phyloP scores from a whole-genome alignment of 1,140 invertebrate genomes.

The Grapholita molesta region DNA sequence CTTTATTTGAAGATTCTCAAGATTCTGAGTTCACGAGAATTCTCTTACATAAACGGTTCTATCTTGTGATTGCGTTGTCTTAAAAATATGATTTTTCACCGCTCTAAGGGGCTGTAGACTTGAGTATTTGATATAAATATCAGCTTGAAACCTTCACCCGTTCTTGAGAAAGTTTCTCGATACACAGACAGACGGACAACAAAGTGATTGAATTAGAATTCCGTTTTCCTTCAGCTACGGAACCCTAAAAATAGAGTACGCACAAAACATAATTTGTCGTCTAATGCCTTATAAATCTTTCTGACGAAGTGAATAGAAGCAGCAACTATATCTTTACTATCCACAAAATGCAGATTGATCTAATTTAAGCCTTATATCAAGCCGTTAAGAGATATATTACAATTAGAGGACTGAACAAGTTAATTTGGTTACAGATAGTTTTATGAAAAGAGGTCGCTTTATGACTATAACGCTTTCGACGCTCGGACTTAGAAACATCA shows the following conservation, averaged over 20 bases:
- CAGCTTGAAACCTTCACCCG: too few relatives aligned
- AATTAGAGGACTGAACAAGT: background rate
- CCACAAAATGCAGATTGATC: background rate
- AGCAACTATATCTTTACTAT: slow-evolving; percentile 18
- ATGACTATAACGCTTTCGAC: slow-evolving; percentile 31
- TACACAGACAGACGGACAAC: too few relatives aligned
- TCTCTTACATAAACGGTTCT: too few relatives aligned
- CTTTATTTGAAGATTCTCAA: too few relatives aligned
- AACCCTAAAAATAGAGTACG: slow-evolving; percentile 5
- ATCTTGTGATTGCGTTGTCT: too few relatives aligned
- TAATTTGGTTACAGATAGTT: slow-evolving; percentile 35
- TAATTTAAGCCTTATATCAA: slow-evolving; percentile 9
- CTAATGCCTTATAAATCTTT: slow-evolving; percentile 41
- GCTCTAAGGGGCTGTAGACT: too few relatives aligned
- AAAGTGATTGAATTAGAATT: too few relatives aligned
- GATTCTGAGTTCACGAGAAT: too few relatives aligned
- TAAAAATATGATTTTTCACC: too few relatives aligned
- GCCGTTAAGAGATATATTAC: slow-evolving; percentile 9
- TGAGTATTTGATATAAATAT: too few relatives aligned
- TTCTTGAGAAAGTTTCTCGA: too few relatives aligned
- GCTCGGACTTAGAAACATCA: slow-evolving; percentile 23
- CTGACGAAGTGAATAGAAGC: slow-evolving; percentile 32
- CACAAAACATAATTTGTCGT: slow-evolving; percentile 15
- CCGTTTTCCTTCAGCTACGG: too few relatives aligned
- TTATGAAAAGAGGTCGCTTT: slow-evolving; percentile 44